A percentile compares a stretch with the other conserved stretches of the same genome.
Conservation (phyloP, 2,797 vertebrate genomes). For the Cetoscarus ocellatus region DNA sequence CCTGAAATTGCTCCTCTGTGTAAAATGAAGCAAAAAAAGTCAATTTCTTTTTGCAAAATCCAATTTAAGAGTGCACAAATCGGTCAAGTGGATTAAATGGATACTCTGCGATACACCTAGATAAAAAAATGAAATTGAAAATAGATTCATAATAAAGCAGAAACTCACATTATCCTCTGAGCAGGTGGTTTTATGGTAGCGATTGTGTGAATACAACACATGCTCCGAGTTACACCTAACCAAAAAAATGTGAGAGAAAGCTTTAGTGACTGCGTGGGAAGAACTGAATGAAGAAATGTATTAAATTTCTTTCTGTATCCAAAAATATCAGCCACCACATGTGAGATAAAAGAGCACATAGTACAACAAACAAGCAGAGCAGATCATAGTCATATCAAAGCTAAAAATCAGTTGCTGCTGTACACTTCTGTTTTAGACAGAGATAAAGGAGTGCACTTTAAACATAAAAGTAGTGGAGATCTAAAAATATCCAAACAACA, state of each 20-base stretch:
- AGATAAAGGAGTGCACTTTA: too few relatives aligned
- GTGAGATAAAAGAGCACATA: neutral
- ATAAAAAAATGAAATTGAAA: constrained; percentile 2
- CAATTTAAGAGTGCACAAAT: neutral
- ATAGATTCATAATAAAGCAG: neutral
- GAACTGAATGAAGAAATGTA: neutral
- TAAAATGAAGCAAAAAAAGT: neutral
- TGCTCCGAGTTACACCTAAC: neutral
- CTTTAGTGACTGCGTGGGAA: neutral
- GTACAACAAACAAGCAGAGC: too few relatives aligned
- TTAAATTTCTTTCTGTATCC: neutral
- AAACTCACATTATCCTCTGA: neutral
- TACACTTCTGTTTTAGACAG: too few relatives aligned
- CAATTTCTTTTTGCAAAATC: constrained; percentile 1
- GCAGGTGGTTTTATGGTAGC: neutral
- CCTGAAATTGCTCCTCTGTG: neutral
- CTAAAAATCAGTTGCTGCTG: too few relatives aligned
- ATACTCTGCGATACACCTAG: neutral
- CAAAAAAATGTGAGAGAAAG: neutral
- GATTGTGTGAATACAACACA: constrained; percentile 2
- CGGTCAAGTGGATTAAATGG: neutral
- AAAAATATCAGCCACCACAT: neutral
- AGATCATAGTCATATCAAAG: too few relatives aligned
- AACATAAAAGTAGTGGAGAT: too few relatives aligned
- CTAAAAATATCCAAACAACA: too few relatives aligned